Evolutionary conservation across 92 coral and sea anemone species (phyloP), one percentile per base, ranked within the genome.

Genomic region (Paragorgia papillata): DNA sequence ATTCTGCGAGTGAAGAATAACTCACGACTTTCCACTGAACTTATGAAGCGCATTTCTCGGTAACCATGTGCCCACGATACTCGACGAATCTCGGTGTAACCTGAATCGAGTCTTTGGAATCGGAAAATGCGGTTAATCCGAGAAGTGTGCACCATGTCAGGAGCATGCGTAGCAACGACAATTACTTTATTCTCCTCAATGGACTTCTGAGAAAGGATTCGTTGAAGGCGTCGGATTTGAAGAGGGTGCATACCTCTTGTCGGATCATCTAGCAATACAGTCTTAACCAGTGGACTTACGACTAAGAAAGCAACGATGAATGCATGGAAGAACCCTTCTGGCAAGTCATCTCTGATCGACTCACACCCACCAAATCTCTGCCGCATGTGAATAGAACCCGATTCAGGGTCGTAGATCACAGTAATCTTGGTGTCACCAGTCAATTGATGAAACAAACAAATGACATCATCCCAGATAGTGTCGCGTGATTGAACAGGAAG

Each of bases 211-310:
- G 85, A 85, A 27, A 92, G 96, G 79, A 92, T 92, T 18, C 86
- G 80, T 33, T 89, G 81, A 62, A 92, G 80, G 48, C 97, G 84
- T 46, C 97, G 88, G 76, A 75, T 88, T 73, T 92, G 96, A 17
- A 92, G 83, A 55, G 97, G 97, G 80, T 92, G 97, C 97, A 92
- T 92, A 48, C 97, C 97, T 54, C 92, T 82, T 31, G 96, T 81
- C 20, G 91, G 96, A 56, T 92, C 97, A 53, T 92, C 97, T 3
- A 92, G 85, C 58, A 92, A 82, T 50, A 92, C 69, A 14, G 89
- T 92, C 33, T 86, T 85, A 26, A 88, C 68, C 34, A 32, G 61
- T 6, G 89, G 96, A 39, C 84, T 82, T 10, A 92, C 92, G 27
- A 90, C 69, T 54, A 89, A 59, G 26, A 91, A 94, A 19, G 97